Evolutionary conservation across 2,797 vertebrate species (phyloP).

Genomic region (Urosaurus nigricauda): DNA sequence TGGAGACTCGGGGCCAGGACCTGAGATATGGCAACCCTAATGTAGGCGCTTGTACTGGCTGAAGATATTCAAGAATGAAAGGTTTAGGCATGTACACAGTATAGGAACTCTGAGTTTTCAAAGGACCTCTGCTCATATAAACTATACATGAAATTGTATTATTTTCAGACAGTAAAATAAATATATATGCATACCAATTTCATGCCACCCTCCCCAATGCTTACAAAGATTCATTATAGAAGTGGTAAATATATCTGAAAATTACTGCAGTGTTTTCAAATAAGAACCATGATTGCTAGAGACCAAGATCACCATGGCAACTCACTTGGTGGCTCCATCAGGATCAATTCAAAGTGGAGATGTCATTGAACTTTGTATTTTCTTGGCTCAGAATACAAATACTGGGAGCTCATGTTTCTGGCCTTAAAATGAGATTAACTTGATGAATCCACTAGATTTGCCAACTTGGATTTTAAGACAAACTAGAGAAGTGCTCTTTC

Average conservation of each 20-base stretch:
- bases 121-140: background rate
- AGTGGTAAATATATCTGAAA: slow-evolving; percentile 4
- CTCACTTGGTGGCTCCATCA: slow-evolving; percentile 11
- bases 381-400: slow-evolving; percentile 9
- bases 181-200: background rate
- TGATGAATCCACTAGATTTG: background rate
- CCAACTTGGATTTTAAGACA: background rate
- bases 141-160: background rate
- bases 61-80: too few relatives aligned
- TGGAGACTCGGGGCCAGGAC: too few relatives aligned
- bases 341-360: slow-evolving; percentile 16
- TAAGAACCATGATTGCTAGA: slow-evolving; percentile 1
- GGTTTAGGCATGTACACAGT: too few relatives aligned
- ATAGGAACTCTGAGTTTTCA: background rate
- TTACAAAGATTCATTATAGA: slow-evolving; percentile 3
- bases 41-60: too few relatives aligned
- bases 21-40: too few relatives aligned
- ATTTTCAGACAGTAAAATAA: background rate
- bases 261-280: slow-evolving; percentile 4
- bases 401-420: background rate
- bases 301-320: slow-evolving; percentile 22
- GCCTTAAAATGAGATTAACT: slow-evolving; percentile 1
- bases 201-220: background rate
- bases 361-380: slow-evolving; percentile 17
- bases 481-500: too few relatives aligned